Evolutionary conservation across 2,888 invertebrate species (phyloP), one percentile per base, ranked within the genome.

Genomic region (Limnephilus marmoratus): DNA sequence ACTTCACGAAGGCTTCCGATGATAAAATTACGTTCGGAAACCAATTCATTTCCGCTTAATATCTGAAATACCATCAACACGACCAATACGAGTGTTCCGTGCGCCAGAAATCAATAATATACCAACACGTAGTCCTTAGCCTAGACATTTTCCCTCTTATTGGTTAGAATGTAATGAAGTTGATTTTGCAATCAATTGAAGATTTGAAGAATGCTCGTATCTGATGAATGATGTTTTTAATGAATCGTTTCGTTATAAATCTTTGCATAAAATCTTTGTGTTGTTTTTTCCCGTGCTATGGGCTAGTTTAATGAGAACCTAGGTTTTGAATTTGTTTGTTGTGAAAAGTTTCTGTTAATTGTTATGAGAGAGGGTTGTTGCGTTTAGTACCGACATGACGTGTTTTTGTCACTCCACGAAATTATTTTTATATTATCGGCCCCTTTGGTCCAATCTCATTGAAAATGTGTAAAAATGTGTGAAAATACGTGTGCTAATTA

Each of bases 101-200:
- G 45, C 31, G 81, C 88, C 34, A 89, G 37, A 89, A n/a, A 37
- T 89, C 88, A 81, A 80, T 88, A 89, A 29, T 34, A 89, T 89
- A 41, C n/a, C n/a, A 81, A 37, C 37, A 68, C 88, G 81, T 80
- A 24, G 15, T 37, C 13, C 18, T 53, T 49, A 53, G 24, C 68
- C 68, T n/a, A 68, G 68, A n/a, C 4, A 68, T 68, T 24, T 53
- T 68, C 9, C 24, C 24, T n/a, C 24, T 7, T 24, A 24, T 68
- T 68, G n/a, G 7, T 68, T 7, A n/a, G n/a, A 68, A 68, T n/a
- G 9, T 68, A 68, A 68, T 68, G 24, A 68, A 68, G 68, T 68
- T 53, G 7, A 68, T 7, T 68, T 18, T 68, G 53, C 68, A 2
- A 18, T 68, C 24, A 68, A 68, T 24, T 9, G 9, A 68, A 68